phyloP scores from a whole-genome alignment of 1,140 invertebrate species.

The Steinernema feltiae region DNA sequence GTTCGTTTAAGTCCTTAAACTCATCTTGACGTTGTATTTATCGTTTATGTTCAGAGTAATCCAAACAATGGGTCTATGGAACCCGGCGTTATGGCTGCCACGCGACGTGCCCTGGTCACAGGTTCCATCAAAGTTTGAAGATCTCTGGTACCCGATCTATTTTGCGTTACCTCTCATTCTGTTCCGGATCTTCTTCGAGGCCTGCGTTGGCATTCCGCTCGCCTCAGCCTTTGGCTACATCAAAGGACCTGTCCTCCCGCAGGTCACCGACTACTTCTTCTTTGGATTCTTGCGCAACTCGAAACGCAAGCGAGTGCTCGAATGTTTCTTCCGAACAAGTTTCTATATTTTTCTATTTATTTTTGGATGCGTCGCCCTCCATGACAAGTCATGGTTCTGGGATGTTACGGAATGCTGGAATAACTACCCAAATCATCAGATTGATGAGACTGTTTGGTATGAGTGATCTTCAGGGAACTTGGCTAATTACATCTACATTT shows the following conservation, averaged over 20 bases:
- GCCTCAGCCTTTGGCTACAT: constrained; percentile 9
- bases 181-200: constrained; percentile 35
- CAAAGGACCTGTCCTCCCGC: background rate
- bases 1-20: too few relatives aligned
- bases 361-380: constrained; percentile 40
- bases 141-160: constrained; percentile 42
- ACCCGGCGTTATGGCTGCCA: constrained; percentile 38
- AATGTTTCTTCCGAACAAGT: constrained; percentile 45
- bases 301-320: constrained; percentile 43
- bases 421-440: constrained; percentile 41
- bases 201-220: constrained; percentile 32
- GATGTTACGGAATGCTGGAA: constrained; percentile 49
- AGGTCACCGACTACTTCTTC: constrained; percentile 32
- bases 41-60: background rate
- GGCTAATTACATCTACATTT: constrained; percentile 33
- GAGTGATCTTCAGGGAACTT: background rate
- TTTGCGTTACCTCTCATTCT: constrained; percentile 42
- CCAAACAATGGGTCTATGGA: constrained; percentile 22
- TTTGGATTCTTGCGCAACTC: constrained; percentile 42
- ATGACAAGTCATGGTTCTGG: constrained; percentile 45
- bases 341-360: constrained; percentile 39
- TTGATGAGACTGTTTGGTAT: constrained; percentile 41
- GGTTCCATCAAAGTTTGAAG: constrained; percentile 33
- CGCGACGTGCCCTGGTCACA: constrained; percentile 39
- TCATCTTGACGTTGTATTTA: too few relatives aligned